A percentile compares a stretch with the other conserved stretches of the same genome.
Conservation (phyloP, 2,113 vertebrate species). For the Aramus guarauna region DNA sequence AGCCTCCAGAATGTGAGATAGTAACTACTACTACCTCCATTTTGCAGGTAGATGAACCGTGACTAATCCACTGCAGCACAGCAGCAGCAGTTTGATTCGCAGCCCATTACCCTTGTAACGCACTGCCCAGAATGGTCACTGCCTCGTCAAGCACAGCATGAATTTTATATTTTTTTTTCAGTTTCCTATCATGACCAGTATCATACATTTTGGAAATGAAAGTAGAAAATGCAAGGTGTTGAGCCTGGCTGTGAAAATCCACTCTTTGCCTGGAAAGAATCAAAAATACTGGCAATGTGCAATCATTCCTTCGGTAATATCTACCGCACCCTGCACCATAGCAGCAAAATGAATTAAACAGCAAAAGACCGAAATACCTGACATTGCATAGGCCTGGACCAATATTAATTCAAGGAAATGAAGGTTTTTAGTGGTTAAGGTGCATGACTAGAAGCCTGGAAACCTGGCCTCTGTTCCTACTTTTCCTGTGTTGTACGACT, state of each 20-base stretch:
- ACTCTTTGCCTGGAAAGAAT: constrained; percentile 40
- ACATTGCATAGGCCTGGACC: not conserved
- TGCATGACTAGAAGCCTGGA: not conserved
- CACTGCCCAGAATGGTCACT: constrained; percentile 8
- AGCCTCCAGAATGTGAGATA: not conserved
- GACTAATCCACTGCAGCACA: constrained; percentile 46
- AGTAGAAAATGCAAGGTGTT: constrained; percentile 30
- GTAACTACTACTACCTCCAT: not conserved
- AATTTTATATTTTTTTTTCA: not conserved
- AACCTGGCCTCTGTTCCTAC: not conserved
- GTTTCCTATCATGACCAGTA: constrained; percentile 13
- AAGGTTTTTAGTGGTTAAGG: constrained; percentile 30
- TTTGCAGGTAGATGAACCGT: constrained; percentile 44
- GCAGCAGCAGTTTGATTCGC: constrained; percentile 21
- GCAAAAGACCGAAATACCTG: constrained; percentile 19
- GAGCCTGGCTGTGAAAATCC: constrained; percentile 37
- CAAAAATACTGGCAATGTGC: constrained; percentile 19
- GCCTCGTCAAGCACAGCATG: not conserved
- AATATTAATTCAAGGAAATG: constrained; percentile 29
- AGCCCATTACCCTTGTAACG: not conserved
- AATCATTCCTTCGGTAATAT: constrained; percentile 38
- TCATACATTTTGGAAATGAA: not conserved
- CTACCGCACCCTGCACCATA: not conserved
- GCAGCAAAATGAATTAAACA: constrained; percentile 45
- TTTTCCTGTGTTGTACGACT: not conserved